These are phyloP conservation scores for Synanthedon myopaeformis DNA, from an alignment of 2,888 invertebrate genomes.

Conservation along the genomic window DNA sequence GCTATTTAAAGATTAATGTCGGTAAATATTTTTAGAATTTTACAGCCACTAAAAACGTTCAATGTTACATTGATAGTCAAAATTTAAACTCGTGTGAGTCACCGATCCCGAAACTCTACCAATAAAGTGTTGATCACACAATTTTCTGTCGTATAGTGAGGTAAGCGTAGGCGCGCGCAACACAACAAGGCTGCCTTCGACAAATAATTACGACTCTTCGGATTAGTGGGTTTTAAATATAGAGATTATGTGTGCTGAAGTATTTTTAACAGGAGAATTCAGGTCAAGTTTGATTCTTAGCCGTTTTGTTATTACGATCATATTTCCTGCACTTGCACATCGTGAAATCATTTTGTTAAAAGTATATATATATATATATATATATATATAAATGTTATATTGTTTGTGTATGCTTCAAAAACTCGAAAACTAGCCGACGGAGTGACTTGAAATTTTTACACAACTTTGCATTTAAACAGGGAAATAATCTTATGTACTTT, in stretches of 20 bases:
- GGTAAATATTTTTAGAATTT: slow-evolving; percentile 28
- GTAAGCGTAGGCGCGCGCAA: slow-evolving; percentile 50
- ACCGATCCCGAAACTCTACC: slow-evolving; percentile 22
- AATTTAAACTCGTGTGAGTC: slow-evolving; percentile 52
- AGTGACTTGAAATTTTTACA: too few relatives aligned
- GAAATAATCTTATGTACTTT: too few relatives aligned
- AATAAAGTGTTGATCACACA: slow-evolving; percentile 32
- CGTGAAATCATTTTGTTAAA: too few relatives aligned
- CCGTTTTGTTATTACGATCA: not conserved
- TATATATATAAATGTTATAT: too few relatives aligned
- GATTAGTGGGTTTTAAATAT: slow-evolving; percentile 43
- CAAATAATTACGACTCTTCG: slow-evolving; percentile 38
- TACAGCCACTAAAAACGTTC: slow-evolving; percentile 27
- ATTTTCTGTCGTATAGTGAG: slow-evolving; percentile 31
- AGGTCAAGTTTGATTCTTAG: slow-evolving; percentile 22
- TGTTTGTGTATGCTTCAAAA: too few relatives aligned
- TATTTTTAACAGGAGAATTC: slow-evolving; percentile 19
- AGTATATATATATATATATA: too few relatives aligned
- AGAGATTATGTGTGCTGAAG: slow-evolving; percentile 21
- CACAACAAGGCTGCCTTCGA: slow-evolving; percentile 57
- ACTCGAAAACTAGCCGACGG: too few relatives aligned
- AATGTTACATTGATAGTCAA: slow-evolving; percentile 46
- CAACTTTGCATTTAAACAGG: too few relatives aligned
- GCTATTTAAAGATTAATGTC: slow-evolving; percentile 1
- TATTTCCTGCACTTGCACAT: too few relatives aligned